A percentile compares a stretch with the other conserved stretches of the same genome.
phyloP scores from a whole-genome alignment of 2,797 vertebrate species.

The Prunella strophiata region DNA sequence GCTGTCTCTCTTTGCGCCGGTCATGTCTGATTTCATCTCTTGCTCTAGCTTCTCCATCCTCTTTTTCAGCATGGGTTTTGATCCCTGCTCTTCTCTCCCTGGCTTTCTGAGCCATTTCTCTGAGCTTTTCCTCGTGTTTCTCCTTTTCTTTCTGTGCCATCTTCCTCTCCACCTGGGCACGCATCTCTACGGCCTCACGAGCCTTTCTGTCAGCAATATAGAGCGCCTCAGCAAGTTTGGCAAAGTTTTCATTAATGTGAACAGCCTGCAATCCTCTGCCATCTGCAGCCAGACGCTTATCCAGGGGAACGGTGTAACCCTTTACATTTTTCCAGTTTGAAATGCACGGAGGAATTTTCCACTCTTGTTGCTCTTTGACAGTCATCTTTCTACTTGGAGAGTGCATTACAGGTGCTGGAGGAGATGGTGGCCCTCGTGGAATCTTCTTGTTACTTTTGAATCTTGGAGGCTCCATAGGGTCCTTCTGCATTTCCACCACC shows the following conservation, averaged over 20 bases:
- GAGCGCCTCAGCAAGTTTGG: neutral
- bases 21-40: neutral
- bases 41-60: neutral
- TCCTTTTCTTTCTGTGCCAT: conserved; percentile 99
- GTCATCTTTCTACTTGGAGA: conserved; percentile 93
- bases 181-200: conserved; percentile 97
- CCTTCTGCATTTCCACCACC: neutral
- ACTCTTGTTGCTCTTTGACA: neutral
- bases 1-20: neutral
- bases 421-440: conserved; percentile 95
- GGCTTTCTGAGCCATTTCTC: conserved; percentile 95
- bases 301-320: neutral
- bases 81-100: conserved; percentile 95
- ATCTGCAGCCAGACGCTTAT: neutral
- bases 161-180: conserved; percentile 98
- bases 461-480: neutral
- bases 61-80: conserved; percentile 94
- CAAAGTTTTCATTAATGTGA: neutral
- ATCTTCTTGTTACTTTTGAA: conserved; percentile 98
- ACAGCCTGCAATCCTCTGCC: neutral
- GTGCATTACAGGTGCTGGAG: conserved; percentile 97
- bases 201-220: conserved; percentile 70
- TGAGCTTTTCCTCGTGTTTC: conserved; percentile 95
- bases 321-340: neutral
- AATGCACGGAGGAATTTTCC: neutral